Evolutionary conservation across 1,140 invertebrate genomes (phyloP), one percentile per base, ranked within the genome.

Genomic region (Aphis gossypii): DNA sequence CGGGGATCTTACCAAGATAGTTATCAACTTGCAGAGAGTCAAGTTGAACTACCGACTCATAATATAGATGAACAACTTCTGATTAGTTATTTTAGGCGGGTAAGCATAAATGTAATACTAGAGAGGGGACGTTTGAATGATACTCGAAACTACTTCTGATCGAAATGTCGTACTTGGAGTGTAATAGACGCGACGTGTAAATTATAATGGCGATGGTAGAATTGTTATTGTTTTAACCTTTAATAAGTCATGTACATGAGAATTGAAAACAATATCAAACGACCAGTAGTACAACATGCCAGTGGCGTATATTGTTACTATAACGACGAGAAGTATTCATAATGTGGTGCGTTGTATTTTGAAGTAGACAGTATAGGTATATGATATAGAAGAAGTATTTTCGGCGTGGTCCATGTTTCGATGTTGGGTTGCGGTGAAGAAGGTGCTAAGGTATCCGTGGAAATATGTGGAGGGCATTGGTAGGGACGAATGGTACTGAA

Each of bases 211-310:
- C 30, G n/a, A 4, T 6, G 30, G 60, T 76, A 76, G 30, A 76
- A 76, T 76, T 76, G n/a, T 76, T 76, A 76, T 76, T 76, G 18
- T n/a, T 76, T 76, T 76, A 76, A 76, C 30, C 60, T 68, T n/a
- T 68, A n/a, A 68, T 68, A 18, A 18, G 30, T 68, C 11, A 76
- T 35, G 4, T n/a, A 11, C 14, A 68, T 68, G 20, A 14, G 14
- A 18, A 76, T 76, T 76, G 60, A n/a, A n/a, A 76, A 76, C n/a
- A 76, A 76, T 76, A n/a, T 76, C 30, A 76, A 76, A n/a, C 30
- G 60, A 4, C 14, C 5, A n/a, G n/a, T 76, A 76, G 60, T 68
- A 68, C 11, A 68, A 14, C 11, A 68, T 68, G 30, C 1, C 56
- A 68, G 30, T 68, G 30, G 30, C 3, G 60, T 18, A 68, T n/a